phyloP scores from a whole-genome alignment of 2,113 vertebrate genomes.

The Prionailurus viverrinus region DNA sequence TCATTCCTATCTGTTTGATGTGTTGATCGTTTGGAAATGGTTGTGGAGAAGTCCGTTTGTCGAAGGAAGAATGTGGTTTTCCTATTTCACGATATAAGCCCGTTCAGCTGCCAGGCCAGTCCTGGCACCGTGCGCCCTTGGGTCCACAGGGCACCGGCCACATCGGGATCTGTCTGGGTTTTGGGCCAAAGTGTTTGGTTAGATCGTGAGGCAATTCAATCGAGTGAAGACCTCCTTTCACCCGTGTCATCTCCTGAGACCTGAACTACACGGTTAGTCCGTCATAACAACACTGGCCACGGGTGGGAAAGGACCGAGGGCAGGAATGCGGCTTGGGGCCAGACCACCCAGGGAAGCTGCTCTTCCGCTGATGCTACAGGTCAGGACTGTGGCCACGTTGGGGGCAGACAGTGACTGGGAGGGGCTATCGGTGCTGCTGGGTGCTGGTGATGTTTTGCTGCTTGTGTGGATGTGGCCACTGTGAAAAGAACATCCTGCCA shows the following conservation, averaged over 20 bases:
- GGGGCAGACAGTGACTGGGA: not conserved
- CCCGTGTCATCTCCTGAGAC: fast-evolving
- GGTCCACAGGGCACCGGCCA: fast-evolving
- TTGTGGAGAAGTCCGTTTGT: not conserved
- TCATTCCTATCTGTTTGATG: constrained; percentile 22
- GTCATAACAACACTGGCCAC: fast-evolving
- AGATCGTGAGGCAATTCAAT: not conserved
- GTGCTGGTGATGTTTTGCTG: not conserved
- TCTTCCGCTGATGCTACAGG: not conserved
- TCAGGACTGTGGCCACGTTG: not conserved
- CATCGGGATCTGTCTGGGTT: not conserved
- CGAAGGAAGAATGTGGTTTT: not conserved
- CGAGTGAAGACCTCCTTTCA: not conserved
- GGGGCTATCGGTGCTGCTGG: not conserved
- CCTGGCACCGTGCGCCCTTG: fast-evolving
- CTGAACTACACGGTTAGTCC: fast-evolving
- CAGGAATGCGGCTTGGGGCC: fast-evolving
- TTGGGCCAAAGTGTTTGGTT: not conserved
- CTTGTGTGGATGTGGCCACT: no score
- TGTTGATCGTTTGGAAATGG: not conserved
- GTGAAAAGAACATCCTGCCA: not conserved
- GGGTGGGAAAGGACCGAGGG: fast-evolving
- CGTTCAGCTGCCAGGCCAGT: not conserved
- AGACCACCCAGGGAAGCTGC: not conserved
- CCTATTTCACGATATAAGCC: not conserved